Evolutionary conservation across 2,797 vertebrate genomes (phyloP).

Genomic region (Eulemur mongoz): DNA sequence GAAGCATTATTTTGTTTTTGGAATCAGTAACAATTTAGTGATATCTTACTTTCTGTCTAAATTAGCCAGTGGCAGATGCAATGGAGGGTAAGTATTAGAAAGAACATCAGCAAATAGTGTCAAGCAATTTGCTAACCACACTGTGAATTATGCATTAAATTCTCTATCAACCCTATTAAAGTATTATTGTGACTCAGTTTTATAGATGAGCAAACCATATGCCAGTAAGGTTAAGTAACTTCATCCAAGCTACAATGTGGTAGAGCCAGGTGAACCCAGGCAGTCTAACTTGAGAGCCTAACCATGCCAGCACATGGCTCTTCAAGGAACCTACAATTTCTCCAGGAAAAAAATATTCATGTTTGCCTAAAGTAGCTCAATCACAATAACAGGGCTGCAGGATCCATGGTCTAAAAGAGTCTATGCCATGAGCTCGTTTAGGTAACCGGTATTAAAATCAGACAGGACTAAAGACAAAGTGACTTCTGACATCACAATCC

Average conservation of each 20-base stretch:
- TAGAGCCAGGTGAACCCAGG: not conserved
- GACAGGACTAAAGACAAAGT: not conserved
- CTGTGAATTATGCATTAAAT: constrained; percentile 16
- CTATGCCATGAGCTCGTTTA: not conserved
- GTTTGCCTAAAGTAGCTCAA: not conserved
- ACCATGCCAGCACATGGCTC: not conserved
- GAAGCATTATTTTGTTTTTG: not conserved
- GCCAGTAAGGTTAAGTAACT: not conserved
- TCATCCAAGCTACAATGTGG: not conserved
- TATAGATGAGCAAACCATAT: not conserved
- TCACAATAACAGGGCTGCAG: not conserved
- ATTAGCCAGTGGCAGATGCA: not conserved
- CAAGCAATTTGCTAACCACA: not conserved
- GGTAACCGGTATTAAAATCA: not conserved
- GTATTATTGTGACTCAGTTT: not conserved
- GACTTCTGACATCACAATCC: not conserved
- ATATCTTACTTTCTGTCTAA: not conserved
- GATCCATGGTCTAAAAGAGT: not conserved
- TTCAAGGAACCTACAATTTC: not conserved
- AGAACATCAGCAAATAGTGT: not conserved
- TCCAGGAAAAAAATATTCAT: not conserved
- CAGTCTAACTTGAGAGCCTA: not conserved
- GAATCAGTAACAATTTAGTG: not conserved
- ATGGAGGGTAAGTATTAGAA: not conserved
- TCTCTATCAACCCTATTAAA: not conserved